These are phyloP conservation scores for Araneus ventricosus DNA, from an alignment of 1,140 invertebrate species.

Conservation along the genomic window DNA sequence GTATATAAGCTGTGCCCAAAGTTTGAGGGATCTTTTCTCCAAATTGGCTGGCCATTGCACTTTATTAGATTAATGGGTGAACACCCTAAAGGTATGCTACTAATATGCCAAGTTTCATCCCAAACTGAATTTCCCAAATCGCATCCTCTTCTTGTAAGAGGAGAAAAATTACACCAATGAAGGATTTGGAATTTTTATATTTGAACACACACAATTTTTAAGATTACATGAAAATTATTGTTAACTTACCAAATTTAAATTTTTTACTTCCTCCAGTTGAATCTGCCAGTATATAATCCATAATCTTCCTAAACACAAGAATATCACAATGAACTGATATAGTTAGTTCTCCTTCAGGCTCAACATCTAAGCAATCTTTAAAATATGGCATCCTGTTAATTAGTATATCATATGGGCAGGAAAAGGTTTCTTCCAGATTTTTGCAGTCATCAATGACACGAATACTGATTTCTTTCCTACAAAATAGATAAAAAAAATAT, in stretches of 20 bases:
- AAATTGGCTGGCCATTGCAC: too few relatives aligned
- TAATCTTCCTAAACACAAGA: conserved; percentile 70
- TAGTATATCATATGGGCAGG: conserved; percentile 66
- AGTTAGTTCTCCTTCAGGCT: conserved; percentile 69
- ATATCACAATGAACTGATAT: conserved; percentile 76
- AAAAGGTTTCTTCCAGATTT: conserved; percentile 70
- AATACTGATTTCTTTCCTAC: conserved; percentile 56
- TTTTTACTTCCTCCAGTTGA: conserved; percentile 56
- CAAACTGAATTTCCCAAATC: too few relatives aligned
- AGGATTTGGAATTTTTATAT: background rate
- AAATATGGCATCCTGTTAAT: conserved; percentile 74
- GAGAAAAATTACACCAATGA: background rate
- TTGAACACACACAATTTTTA: background rate
- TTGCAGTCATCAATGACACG: conserved; percentile 74
- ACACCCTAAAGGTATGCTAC: too few relatives aligned
- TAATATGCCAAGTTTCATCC: too few relatives aligned
- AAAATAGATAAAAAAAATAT: background rate
- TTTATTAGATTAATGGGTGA: too few relatives aligned
- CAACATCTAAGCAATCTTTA: conserved; percentile 64
- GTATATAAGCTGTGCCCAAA: too few relatives aligned
- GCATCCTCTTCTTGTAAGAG: too few relatives aligned
- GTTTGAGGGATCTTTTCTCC: too few relatives aligned
- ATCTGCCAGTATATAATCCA: conserved; percentile 69
- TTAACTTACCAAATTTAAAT: conserved; percentile 72
- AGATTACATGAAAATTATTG: background rate